Conservation (phyloP, 2,113 vertebrate species). For the Coturnix japonica region DNA sequence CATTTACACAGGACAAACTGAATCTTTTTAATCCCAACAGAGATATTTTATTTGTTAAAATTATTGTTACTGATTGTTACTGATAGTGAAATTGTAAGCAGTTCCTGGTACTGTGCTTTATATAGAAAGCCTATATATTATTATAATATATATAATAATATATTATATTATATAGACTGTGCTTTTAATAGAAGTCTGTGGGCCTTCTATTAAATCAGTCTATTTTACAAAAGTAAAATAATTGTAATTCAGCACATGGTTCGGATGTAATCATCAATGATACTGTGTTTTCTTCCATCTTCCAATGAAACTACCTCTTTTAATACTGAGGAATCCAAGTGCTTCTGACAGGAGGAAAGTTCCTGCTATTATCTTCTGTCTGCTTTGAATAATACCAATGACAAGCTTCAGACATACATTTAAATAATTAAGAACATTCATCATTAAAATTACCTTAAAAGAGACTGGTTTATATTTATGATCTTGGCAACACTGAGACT, state of each 20-base stretch:
- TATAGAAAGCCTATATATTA: too few species aligned
- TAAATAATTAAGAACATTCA: neutral
- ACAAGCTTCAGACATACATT: neutral
- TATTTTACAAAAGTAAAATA: neutral
- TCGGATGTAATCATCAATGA: neutral
- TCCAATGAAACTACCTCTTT: neutral
- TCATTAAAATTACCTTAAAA: conserved; percentile 1
- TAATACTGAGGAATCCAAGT: neutral
- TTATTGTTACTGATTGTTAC: neutral
- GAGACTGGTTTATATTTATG: neutral
- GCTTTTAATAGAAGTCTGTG: neutral
- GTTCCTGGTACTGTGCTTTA: neutral
- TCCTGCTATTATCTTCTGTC: neutral
- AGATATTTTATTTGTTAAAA: neutral
- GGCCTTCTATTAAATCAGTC: neutral
- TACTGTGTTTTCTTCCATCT: neutral
- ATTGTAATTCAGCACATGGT: neutral
- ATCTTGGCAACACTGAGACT: neutral
- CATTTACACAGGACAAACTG: neutral
- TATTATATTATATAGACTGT: too few species aligned
- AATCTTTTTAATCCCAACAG: neutral
- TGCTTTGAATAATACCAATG: neutral
- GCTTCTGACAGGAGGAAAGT: neutral
- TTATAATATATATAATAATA: too few species aligned
- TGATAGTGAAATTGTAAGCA: neutral